Evolutionary conservation across 2,113 vertebrate genomes (phyloP).

Genomic region (Stegostoma tigrinum): DNA sequence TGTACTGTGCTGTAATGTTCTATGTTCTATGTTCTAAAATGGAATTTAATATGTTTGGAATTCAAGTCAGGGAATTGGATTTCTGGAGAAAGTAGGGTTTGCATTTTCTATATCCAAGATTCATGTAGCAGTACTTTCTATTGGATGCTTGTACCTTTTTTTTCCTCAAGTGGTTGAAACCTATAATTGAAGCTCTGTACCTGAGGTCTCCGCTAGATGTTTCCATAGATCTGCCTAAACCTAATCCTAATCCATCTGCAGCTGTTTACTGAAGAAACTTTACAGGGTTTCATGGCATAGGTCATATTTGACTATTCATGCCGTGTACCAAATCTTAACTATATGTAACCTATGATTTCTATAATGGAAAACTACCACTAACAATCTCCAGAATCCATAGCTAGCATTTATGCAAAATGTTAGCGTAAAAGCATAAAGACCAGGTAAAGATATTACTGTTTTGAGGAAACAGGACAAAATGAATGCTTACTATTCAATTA

Average conservation of each 20-base stretch:
- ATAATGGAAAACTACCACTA: neutral
- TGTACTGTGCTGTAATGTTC: too few species aligned
- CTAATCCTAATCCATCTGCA: neutral
- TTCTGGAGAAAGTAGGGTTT: neutral
- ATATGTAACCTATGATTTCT: neutral
- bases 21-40: too few species aligned
- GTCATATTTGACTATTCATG: too few species aligned
- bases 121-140: neutral
- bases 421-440: neutral
- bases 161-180: neutral
- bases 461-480: neutral
- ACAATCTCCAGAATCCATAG: neutral
- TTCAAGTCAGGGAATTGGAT: neutral
- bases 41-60: neutral
- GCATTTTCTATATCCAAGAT: neutral
- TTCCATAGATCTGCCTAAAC: neutral
- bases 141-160: neutral
- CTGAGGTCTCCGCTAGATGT: neutral
- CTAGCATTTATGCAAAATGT: neutral
- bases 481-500: neutral
- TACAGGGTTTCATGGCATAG: neutral
- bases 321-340: neutral
- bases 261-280: neutral
- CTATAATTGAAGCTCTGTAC: neutral
- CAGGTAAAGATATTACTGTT: neutral